These are phyloP conservation scores for Sebastes baramenuke DNA, from an alignment of 2,797 vertebrate genomes.

Conservation along the genomic window DNA sequence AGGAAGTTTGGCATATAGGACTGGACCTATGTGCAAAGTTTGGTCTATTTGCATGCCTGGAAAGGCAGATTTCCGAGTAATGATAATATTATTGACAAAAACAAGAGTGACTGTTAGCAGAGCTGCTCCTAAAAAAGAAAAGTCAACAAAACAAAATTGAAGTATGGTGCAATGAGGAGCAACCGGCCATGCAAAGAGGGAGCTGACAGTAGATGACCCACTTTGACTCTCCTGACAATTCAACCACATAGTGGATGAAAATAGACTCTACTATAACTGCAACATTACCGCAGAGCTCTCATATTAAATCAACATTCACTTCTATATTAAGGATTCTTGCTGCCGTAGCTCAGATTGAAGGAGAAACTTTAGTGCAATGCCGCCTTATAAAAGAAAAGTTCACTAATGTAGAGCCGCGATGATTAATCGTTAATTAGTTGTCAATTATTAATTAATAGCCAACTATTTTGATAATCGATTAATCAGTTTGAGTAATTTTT, in stretches of 20 bases:
- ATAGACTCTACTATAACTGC: slow-evolving; percentile 15
- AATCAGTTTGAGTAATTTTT: too few species aligned
- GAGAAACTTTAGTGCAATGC: slow-evolving; percentile 18
- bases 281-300: slow-evolving; percentile 22
- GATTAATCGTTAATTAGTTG: too few species aligned
- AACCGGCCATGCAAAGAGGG: slow-evolving; percentile 9
- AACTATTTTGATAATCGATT: too few species aligned
- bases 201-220: slow-evolving; percentile 45
- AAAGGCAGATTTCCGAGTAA: too few species aligned
- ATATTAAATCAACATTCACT: slow-evolving; percentile 16
- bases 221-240: slow-evolving; percentile 48
- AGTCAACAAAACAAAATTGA: neutral
- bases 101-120: fast-evolving
- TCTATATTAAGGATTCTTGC: slow-evolving; percentile 26
- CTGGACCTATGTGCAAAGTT: too few species aligned
- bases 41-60: too few species aligned
- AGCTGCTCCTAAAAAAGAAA: neutral
- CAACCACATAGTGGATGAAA: slow-evolving; percentile 24
- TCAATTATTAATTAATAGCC: too few species aligned
- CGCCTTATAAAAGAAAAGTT: slow-evolving; percentile 47
- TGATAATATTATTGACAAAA: too few species aligned
- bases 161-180: neutral
- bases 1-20: too few species aligned
- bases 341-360: neutral
- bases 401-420: too few species aligned